A percentile compares a stretch with the other conserved stretches of the same genome.
phyloP scores from a whole-genome alignment of 2,797 vertebrate genomes.

The Spinus olivaceus region DNA sequence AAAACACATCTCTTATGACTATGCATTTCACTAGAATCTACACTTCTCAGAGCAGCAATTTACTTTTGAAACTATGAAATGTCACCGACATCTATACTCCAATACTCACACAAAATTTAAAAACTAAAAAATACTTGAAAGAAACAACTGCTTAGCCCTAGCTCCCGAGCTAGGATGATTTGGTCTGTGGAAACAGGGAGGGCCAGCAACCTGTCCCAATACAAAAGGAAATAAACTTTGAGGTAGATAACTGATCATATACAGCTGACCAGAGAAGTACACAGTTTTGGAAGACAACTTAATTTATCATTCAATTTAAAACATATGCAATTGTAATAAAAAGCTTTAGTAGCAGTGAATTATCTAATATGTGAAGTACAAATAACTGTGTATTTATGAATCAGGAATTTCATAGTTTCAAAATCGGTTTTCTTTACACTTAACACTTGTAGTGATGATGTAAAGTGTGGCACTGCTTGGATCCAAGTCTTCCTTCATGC shows the following conservation, averaged over 20 bases:
- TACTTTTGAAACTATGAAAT: conserved; percentile 89
- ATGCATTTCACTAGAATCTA: conserved; percentile 85
- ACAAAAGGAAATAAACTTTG: conserved; percentile 95
- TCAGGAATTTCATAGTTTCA: conserved; percentile 88
- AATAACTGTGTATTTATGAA: conserved; percentile 83
- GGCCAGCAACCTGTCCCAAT: conserved; percentile 94
- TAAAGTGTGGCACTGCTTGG: conserved; percentile 90
- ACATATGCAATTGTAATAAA: conserved; percentile 80
- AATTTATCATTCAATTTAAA: conserved; percentile 83
- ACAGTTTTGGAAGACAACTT: conserved; percentile 93
- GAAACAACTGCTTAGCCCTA: conserved; percentile 86
- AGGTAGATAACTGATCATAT: conserved; percentile 99
- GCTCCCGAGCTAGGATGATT: conserved; percentile 96
- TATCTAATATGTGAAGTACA: conserved; percentile 78
- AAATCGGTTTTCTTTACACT: conserved; percentile 78
- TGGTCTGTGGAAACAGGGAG: conserved; percentile 98
- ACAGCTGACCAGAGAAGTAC: conserved; percentile 91
- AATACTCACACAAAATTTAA: conserved; percentile 85
- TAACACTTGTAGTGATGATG: conserved; percentile 87
- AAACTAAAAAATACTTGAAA: conserved; percentile 84
- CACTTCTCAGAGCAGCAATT: conserved; percentile 87
- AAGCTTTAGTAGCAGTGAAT: conserved; percentile 81
- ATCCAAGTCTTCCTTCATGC: conserved; percentile 92
- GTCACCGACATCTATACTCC: conserved; percentile 83
- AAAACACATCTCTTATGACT: conserved; percentile 82